These are phyloP conservation scores for Remorina albescens DNA, from an alignment of 2,797 vertebrate genomes.

Conservation along the genomic window DNA sequence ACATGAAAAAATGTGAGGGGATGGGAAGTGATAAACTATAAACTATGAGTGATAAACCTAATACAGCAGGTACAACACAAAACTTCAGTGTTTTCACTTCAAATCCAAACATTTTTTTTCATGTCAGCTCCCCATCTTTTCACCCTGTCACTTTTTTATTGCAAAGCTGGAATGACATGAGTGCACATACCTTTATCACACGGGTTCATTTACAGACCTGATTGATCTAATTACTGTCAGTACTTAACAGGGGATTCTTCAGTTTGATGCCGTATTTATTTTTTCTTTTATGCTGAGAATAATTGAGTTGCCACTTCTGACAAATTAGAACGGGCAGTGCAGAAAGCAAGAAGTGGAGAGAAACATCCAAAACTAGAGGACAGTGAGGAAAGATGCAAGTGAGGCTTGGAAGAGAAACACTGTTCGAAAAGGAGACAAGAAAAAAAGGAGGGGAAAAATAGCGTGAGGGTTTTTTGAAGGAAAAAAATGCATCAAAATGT, in stretches of 20 bases:
- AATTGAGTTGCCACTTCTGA: constrained; percentile 43
- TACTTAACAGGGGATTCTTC: constrained; percentile 6
- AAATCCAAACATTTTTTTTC: constrained; percentile 28
- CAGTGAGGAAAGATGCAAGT: constrained; percentile 4
- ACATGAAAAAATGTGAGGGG: not conserved
- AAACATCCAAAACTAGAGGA: constrained; percentile 17
- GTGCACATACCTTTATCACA: constrained; percentile 19
- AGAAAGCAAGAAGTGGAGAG: constrained; percentile 25
- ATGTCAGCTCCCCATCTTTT: constrained; percentile 34
- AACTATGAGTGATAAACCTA: constrained; percentile 18
- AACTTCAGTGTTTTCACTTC: constrained; percentile 38
- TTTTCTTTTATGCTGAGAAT: constrained; percentile 49
- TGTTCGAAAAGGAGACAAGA: constrained; percentile 30
- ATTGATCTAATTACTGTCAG: constrained; percentile 40
- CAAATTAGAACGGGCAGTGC: constrained; percentile 48
- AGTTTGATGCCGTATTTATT: constrained; percentile 24
- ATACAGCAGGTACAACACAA: constrained; percentile 31
- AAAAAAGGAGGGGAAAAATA: constrained; percentile 13
- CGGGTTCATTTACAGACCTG: not conserved
- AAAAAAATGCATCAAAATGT: constrained; percentile 35
- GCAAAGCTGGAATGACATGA: not conserved
- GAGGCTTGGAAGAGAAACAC: constrained; percentile 15
- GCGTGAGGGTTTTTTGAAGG: constrained; percentile 4
- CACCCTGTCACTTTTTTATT: constrained; percentile 16
- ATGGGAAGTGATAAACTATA: not conserved